Evolutionary conservation across 2,888 invertebrate genomes (phyloP).

Genomic region (Plutella xylostella): DNA sequence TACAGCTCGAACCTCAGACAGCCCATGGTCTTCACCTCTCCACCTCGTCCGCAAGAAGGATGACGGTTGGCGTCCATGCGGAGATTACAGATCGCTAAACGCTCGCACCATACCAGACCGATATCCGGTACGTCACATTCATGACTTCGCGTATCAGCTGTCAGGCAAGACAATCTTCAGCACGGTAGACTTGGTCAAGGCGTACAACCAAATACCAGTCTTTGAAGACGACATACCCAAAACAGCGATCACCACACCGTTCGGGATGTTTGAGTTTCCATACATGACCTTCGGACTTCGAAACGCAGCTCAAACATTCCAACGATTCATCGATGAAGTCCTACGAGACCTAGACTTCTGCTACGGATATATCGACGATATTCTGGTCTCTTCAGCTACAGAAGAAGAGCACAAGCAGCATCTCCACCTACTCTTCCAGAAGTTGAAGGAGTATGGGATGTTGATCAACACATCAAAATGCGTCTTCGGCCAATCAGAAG

Average conservation of each 20-base stretch:
- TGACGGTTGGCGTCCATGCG: conserved; percentile 23
- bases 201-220: conserved; percentile 33
- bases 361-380: conserved; percentile 26
- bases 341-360: conserved; percentile 20
- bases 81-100: conserved; percentile 33
- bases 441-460: conserved; percentile 15
- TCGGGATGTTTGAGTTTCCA: conserved; percentile 27
- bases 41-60: conserved; percentile 22
- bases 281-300: conserved; percentile 28
- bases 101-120: conserved; percentile 25
- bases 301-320: conserved; percentile 29
- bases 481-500: conserved; percentile 9
- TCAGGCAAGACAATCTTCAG: conserved; percentile 23
- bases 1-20: conserved; percentile 3
- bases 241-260: conserved; percentile 31
- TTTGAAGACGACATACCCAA: conserved; percentile 28
- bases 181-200: conserved; percentile 26
- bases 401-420: conserved; percentile 15
- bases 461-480: conserved; percentile 17
- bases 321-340: conserved; percentile 24
- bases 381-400: conserved; percentile 21
- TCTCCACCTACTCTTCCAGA: conserved; percentile 12
- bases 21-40: conserved; percentile 23
- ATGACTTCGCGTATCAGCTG: conserved; percentile 22
- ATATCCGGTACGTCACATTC: conserved; percentile 27